These are phyloP conservation scores for Orientallactaga sibirica DNA, from an alignment of 2,797 vertebrate genomes.

Conservation along the genomic window DNA sequence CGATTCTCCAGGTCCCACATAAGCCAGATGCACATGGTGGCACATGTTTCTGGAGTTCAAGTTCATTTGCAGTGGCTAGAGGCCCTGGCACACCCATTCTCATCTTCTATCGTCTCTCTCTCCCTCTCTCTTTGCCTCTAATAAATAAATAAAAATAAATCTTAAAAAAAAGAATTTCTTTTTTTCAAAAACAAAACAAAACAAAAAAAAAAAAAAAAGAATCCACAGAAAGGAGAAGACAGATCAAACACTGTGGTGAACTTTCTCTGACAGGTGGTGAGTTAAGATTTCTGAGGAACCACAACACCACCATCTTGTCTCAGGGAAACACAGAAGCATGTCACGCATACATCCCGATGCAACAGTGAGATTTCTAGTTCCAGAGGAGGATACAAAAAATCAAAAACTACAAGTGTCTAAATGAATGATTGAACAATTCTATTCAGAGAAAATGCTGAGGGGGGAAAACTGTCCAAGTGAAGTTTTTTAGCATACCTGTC, in stretches of 20 bases:
- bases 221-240: neutral
- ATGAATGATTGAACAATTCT: neutral
- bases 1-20: too few species aligned
- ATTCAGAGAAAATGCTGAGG: neutral
- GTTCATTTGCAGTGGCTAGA: too few species aligned
- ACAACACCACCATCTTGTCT: neutral
- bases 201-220: too few species aligned
- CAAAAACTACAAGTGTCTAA: neutral
- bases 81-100: too few species aligned
- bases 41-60: too few species aligned
- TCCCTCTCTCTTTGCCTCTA: too few species aligned
- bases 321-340: neutral
- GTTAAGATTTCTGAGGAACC: neutral
- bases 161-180: too few species aligned
- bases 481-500: neutral
- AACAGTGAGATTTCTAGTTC: constrained; percentile 3
- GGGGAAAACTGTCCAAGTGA: neutral
- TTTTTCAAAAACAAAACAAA: too few species aligned
- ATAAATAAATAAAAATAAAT: too few species aligned
- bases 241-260: neutral
- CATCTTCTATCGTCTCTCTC: too few species aligned
- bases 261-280: neutral
- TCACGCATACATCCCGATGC: neutral
- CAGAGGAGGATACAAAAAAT: neutral
- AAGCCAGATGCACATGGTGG: too few species aligned